Percentiles rank a stretch among this genome's conserved stretches.
These are phyloP conservation scores for Anisognathus igniventris DNA, from an alignment of 2,797 vertebrate genomes.

Conservation along the genomic window DNA sequence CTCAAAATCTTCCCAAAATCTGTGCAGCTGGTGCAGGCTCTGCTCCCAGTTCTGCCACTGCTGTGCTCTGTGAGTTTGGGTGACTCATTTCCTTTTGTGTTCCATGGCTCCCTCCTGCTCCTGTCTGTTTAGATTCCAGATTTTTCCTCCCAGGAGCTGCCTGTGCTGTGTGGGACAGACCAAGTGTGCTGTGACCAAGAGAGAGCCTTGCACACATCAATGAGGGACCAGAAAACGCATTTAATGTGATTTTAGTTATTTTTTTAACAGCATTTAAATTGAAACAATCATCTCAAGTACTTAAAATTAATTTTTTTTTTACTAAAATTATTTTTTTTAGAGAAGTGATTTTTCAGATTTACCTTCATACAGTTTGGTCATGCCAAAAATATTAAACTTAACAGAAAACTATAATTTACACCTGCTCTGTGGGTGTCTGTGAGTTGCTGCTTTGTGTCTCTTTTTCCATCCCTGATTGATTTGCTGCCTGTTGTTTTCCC, in stretches of 20 bases:
- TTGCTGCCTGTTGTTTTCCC: neutral
- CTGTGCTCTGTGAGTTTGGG: neutral
- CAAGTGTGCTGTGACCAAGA: neutral
- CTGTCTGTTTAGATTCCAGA: neutral
- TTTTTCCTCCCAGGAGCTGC: neutral
- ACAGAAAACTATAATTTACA: neutral
- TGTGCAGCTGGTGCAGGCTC: neutral
- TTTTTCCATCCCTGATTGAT: neutral
- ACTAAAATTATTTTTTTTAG: neutral
- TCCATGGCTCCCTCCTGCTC: constrained; percentile 9
- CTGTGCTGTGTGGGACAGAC: neutral
- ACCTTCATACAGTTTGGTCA: neutral
- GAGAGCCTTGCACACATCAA: neutral
- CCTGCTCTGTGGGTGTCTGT: neutral
- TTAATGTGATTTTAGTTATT: neutral
- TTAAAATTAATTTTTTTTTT: neutral
- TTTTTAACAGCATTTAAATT: neutral
- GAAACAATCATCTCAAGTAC: neutral
- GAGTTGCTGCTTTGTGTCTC: neutral
- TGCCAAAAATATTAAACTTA: neutral
- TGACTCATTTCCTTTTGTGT: constrained; percentile 47
- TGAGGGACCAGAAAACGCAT: neutral
- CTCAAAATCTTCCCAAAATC: neutral
- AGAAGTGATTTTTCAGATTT: neutral
- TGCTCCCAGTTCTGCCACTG: neutral